phyloP scores from a whole-genome alignment of 2,888 invertebrate species.

The Abscondita cerata region DNA sequence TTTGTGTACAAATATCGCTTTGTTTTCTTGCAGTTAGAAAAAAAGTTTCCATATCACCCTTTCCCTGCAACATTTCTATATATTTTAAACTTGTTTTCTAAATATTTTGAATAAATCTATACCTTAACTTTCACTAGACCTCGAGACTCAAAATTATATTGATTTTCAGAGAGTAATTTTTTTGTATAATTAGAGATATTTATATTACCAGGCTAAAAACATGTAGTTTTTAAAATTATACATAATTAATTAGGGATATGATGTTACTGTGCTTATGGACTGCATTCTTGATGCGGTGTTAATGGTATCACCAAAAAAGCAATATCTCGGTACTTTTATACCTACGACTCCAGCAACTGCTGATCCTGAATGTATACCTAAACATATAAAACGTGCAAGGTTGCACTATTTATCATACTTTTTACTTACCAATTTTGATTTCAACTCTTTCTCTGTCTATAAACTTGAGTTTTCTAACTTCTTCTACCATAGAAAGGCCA shows the following conservation, averaged over 20 bases:
- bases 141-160: constrained; percentile 72
- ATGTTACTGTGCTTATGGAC: constrained; percentile 68
- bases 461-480: constrained; percentile 66
- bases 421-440: constrained; percentile 65
- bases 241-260: constrained; percentile 28
- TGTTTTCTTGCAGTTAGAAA: constrained; percentile 45
- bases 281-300: constrained; percentile 94
- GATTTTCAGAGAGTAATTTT: constrained; percentile 68
- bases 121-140: constrained; percentile 84
- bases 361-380: constrained; percentile 84
- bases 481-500: constrained; percentile 74
- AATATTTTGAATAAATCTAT: constrained; percentile 25
- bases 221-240: not conserved
- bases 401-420: not conserved
- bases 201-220: constrained; percentile 70
- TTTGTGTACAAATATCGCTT: no score
- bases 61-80: constrained; percentile 75
- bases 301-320: constrained; percentile 90
- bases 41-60: constrained; percentile 76
- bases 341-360: constrained; percentile 91
- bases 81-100: no score
- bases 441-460: constrained; percentile 59
- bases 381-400: not conserved
- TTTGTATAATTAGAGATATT: constrained; percentile 80
- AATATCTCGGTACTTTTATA: constrained; percentile 83